Evolutionary conservation across 2,113 vertebrate species (phyloP).

Genomic region (Semnornis frantzii): DNA sequence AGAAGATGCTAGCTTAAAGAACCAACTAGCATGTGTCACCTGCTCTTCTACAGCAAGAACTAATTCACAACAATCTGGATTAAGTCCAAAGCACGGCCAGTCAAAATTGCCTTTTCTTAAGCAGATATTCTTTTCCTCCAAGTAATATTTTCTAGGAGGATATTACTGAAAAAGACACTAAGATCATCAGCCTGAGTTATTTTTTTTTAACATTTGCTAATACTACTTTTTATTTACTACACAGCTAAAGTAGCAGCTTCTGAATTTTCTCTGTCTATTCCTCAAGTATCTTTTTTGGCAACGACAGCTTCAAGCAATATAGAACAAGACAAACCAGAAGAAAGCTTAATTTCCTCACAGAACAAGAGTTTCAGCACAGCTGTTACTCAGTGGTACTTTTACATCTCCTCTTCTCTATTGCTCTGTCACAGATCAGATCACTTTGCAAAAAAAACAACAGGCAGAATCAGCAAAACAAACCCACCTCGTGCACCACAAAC

Average conservation of each 20-base stretch:
- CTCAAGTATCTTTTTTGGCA: neutral
- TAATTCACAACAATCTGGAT: neutral
- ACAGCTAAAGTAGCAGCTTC: neutral
- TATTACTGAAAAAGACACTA: neutral
- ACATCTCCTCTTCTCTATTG: neutral
- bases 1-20: neutral
- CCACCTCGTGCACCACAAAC: neutral
- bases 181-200: neutral
- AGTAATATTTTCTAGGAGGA: neutral
- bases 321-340: neutral
- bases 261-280: neutral
- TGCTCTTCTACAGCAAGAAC: neutral
- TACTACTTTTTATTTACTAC: neutral
- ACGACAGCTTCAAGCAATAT: neutral
- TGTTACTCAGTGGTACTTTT: neutral
- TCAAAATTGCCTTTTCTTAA: neutral
- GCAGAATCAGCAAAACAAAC: neutral
- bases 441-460: neutral
- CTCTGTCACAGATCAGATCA: neutral
- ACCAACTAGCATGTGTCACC: neutral
- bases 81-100: accelerated
- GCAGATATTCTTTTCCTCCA: neutral
- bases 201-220: neutral
- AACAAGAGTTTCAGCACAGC: neutral
- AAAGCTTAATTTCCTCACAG: neutral